Percentiles rank a stretch among this genome's conserved stretches.
phyloP scores from a whole-genome alignment of 1,140 invertebrate genomes.

The Euwallacea fornicatus region DNA sequence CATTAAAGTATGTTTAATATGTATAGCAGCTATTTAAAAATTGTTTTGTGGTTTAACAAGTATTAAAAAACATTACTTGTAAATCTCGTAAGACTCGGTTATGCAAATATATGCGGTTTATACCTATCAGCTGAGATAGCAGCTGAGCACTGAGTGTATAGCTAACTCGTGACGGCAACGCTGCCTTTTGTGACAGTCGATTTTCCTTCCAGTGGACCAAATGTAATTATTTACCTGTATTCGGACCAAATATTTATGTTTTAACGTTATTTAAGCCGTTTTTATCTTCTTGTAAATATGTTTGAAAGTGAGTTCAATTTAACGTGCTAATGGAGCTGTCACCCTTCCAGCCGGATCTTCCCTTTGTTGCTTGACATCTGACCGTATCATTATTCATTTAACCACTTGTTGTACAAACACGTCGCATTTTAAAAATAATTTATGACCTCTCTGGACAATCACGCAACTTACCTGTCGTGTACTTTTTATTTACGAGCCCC shows the following conservation, averaged over 20 bases:
- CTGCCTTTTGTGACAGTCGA: constrained; percentile 44
- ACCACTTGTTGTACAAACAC: constrained; percentile 46
- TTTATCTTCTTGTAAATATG: constrained; percentile 43
- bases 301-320: constrained; percentile 38
- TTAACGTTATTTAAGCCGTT: constrained; percentile 39
- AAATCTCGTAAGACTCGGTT: neutral
- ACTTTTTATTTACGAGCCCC: constrained; percentile 1
- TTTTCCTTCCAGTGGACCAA: constrained; percentile 47
- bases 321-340: constrained; percentile 40
- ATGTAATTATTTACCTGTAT: constrained; percentile 42
- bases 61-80: neutral
- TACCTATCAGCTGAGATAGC: neutral
- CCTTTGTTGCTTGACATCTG: constrained; percentile 37
- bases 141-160: neutral
- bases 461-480: constrained; percentile 21
- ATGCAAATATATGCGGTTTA: neutral
- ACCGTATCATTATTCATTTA: constrained; percentile 42
- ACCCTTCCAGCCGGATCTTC: constrained; percentile 34
- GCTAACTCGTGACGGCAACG: constrained; percentile 5
- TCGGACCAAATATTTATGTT: constrained; percentile 44
- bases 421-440: constrained; percentile 32
- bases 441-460: constrained; percentile 33
- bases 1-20: too few relatives aligned
- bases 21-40: neutral
- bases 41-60: neutral